These are phyloP conservation scores for Rutilus rutilus DNA, from an alignment of 2,113 vertebrate genomes.

Conservation along the genomic window DNA sequence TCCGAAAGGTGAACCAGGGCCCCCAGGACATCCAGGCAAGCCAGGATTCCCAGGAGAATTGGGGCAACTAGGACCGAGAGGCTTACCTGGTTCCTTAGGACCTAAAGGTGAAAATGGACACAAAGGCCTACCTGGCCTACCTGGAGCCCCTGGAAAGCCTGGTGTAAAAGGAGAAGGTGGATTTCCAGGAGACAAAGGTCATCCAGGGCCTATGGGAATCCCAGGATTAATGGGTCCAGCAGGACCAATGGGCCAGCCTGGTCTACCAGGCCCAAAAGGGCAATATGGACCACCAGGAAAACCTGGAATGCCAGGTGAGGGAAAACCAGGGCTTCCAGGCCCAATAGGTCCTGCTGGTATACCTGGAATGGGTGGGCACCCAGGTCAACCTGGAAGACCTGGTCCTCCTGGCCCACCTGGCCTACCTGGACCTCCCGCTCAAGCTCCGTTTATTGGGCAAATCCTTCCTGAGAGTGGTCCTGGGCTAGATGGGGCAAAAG, in stretches of 20 bases:
- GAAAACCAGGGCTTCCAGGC: constrained; percentile 82
- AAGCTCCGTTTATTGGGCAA: constrained; percentile 78
- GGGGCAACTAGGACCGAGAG: constrained; percentile 85
- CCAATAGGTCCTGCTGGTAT: constrained; percentile 81
- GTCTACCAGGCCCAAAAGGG: constrained; percentile 72
- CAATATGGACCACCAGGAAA: constrained; percentile 71
- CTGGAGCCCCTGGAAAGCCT: constrained; percentile 79
- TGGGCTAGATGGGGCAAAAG: constrained; percentile 70
- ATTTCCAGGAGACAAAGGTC: constrained; percentile 66
- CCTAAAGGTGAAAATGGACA: constrained; percentile 88
- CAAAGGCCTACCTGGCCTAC: constrained; percentile 84
- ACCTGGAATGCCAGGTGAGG: constrained; percentile 86
- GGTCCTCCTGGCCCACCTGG: constrained; percentile 74
- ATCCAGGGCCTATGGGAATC: constrained; percentile 74
- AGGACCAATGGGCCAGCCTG: constrained; percentile 77
- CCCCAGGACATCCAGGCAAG: constrained; percentile 86
- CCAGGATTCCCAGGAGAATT: constrained; percentile 83
- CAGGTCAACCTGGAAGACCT: constrained; percentile 71
- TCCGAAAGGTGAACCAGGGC: constrained; percentile 84
- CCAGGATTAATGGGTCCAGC: constrained; percentile 74
- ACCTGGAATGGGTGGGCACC: constrained; percentile 68
- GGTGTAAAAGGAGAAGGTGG: constrained; percentile 81
- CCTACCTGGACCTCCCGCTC: constrained; percentile 75
- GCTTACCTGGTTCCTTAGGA: constrained; percentile 85
- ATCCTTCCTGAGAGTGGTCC: constrained; percentile 84